A percentile compares a stretch with the other conserved stretches of the same genome.
These are phyloP conservation scores for Xylota segnis DNA, from an alignment of 2,888 invertebrate genomes.

Conservation along the genomic window DNA sequence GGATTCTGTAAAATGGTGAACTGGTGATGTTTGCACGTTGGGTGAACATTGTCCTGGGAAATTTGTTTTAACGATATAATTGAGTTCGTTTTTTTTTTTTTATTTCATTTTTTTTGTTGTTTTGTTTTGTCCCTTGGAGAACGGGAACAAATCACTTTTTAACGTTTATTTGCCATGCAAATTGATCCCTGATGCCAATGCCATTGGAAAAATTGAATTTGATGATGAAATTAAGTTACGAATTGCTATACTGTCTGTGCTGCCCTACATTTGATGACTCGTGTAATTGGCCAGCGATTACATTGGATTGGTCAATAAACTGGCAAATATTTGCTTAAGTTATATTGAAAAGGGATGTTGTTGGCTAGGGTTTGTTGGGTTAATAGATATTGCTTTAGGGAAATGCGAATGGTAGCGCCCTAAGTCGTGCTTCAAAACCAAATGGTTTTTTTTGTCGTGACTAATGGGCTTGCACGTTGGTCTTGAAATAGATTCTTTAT, in stretches of 20 bases:
- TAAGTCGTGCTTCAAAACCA: too few species aligned
- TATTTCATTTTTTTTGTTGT: conserved; percentile 20
- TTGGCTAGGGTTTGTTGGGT: conserved; percentile 36
- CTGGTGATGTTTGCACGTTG: conserved; percentile 51
- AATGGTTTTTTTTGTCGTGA: too few species aligned
- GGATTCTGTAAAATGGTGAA: conserved; percentile 26
- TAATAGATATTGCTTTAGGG: conserved; percentile 74
- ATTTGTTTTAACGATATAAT: conserved; percentile 68
- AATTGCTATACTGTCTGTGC: conserved; percentile 20
- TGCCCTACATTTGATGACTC: conserved; percentile 16
- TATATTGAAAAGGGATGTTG: conserved; percentile 3
- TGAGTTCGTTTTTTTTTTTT: conserved; percentile 27
- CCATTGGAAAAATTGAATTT: conserved; percentile 70
- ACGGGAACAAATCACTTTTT: conserved; percentile 79
- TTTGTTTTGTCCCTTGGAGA: conserved; percentile 72
- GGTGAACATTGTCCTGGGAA: conserved; percentile 18
- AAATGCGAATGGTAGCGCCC: conserved; percentile 77
- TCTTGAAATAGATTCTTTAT: too few species aligned
- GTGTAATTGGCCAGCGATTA: conserved; percentile 54
- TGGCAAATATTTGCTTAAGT: conserved; percentile 40
- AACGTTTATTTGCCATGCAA: conserved; percentile 76
- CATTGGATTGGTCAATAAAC: conserved; percentile 38
- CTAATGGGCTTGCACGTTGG: too few species aligned
- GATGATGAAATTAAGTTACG: conserved; percentile 70
- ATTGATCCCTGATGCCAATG: conserved; percentile 70